Conservation (phyloP, 2,113 vertebrate species). For the Barbus barbus region DNA sequence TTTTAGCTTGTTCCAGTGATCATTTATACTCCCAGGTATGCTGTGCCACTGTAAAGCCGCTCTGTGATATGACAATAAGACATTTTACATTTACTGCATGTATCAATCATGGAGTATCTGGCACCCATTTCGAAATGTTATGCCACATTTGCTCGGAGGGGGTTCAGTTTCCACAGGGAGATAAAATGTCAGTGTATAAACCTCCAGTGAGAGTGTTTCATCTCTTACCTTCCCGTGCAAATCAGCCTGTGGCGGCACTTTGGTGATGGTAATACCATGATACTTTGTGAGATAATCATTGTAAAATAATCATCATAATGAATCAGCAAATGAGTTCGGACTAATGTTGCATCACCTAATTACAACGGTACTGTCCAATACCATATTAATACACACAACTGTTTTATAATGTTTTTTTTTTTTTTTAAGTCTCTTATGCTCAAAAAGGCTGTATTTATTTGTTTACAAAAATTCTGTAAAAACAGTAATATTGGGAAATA, state of each 20-base stretch:
- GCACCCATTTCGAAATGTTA: background rate
- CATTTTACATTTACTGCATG: slow-evolving; percentile 17
- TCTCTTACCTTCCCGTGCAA: background rate
- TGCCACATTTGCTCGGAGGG: background rate
- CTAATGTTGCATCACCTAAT: too few species aligned
- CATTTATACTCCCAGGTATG: slow-evolving; percentile 14
- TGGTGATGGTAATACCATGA: background rate
- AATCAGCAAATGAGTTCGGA: background rate
- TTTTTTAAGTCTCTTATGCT: too few species aligned
- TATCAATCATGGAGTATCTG: slow-evolving; percentile 10
- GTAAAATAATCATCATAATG: background rate
- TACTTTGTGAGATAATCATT: background rate
- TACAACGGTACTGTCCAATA: background rate
- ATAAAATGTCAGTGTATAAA: background rate
- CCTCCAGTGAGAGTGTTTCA: too few species aligned
- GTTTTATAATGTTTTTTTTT: too few species aligned
- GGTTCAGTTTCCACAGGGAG: background rate
- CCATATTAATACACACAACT: too few species aligned
- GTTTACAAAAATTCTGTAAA: too few species aligned
- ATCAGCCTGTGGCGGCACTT: background rate
- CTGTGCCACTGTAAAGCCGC: slow-evolving; percentile 4
- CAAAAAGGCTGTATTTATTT: too few species aligned
- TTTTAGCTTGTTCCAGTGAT: background rate
- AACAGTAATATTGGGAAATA: too few species aligned
- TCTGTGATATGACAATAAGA: too few species aligned